phyloP scores from a whole-genome alignment of 2,888 invertebrate species.

The Beris morrisii region DNA sequence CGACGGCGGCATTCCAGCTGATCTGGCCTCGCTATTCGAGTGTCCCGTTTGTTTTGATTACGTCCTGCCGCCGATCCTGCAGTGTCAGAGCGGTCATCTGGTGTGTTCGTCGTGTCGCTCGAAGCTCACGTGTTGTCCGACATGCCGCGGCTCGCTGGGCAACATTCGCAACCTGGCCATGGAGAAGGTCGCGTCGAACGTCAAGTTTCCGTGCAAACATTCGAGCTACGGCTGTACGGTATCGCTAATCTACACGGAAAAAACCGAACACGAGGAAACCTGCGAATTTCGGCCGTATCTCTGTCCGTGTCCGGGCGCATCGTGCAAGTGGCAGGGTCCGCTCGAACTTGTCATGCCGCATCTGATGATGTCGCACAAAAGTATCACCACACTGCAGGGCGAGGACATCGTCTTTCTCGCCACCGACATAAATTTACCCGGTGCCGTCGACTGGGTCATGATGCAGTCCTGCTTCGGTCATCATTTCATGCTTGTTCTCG shows the following conservation, averaged over 20 bases:
- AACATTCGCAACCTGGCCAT: slow-evolving; percentile 98
- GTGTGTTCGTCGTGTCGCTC: slow-evolving; percentile 97
- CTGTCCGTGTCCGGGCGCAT: slow-evolving; percentile 99
- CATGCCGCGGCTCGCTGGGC: slow-evolving; percentile 93
- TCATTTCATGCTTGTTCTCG: slow-evolving; percentile 98
- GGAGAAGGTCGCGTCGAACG: slow-evolving; percentile 98
- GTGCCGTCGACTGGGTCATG: slow-evolving; percentile 99
- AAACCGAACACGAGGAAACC: slow-evolving; percentile 97
- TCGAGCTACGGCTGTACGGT: slow-evolving; percentile 92
- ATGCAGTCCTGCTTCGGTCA: slow-evolving; percentile 99
- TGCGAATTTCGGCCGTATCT: slow-evolving; percentile 98
- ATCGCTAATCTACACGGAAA: slow-evolving; percentile 93
- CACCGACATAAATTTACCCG: slow-evolving; percentile 98
- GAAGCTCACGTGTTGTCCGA: slow-evolving; percentile 96
- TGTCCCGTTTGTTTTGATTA: slow-evolving; percentile 99
- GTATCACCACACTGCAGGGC: slow-evolving; percentile 96
- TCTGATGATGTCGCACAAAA: slow-evolving; percentile 95
- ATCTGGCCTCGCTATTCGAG: slow-evolving; percentile 88
- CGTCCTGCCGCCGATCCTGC: slow-evolving; percentile 97
- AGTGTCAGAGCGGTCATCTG: slow-evolving; percentile 98
- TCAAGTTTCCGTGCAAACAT: slow-evolving; percentile 99
- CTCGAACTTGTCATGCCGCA: slow-evolving; percentile 99
- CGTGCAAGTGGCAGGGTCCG: slow-evolving; percentile 99
- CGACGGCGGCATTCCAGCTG: slow-evolving; percentile 70
- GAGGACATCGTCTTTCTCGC: slow-evolving; percentile 99